Base-by-base conservation (phyloP, 1,140 invertebrate species). In the Centruroides sculpturatus region DNA sequence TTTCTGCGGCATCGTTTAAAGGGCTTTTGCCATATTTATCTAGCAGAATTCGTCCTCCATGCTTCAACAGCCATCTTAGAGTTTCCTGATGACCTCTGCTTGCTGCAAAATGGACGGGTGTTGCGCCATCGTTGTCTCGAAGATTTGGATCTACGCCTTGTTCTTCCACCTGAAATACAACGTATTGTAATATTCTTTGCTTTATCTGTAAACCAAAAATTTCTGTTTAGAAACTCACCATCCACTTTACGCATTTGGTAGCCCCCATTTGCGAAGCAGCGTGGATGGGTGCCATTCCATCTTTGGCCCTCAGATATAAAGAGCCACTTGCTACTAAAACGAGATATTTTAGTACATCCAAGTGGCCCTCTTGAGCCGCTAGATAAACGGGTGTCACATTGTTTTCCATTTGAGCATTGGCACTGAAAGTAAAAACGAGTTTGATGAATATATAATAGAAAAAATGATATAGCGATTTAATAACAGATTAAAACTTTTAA, bases 211-310 rank as follows among this genome's bases (percentile, higher is more conserved):
- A 76, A 59, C 59, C 57, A 64, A 55, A 57, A 59, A 53, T 23
- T 23, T 23, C 23, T 23, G 23, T 23, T 23, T 23, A 7, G 4
- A 56, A 36, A 51, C 81, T 83, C 70, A 90, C 87, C 85, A 92
- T 87, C 85, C 85, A 92, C 74, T 88, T 86, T 58, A 92, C 81
- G 71, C 87, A 87, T 69, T 84, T 80, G 46, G 90, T 74, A 68
- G 85, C 85, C n/a, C 87, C 87, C 79, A 86, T 89, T 78, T 91
- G 88, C 59, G 86, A 85, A 55, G 88, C 86, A 3, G 88, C 87
- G 73, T 92, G 89, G 57, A 91, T 79, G 56, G 87, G 86, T 59
- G 87, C 83, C 87, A 91, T 91, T 35, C 88, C 88, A 76, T 91
- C 89, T 70, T 87, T 83, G 47, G 87, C 86, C n/a, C 85, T 74